phyloP scores from a whole-genome alignment of 2,888 invertebrate species.

The Drepana falcataria region DNA sequence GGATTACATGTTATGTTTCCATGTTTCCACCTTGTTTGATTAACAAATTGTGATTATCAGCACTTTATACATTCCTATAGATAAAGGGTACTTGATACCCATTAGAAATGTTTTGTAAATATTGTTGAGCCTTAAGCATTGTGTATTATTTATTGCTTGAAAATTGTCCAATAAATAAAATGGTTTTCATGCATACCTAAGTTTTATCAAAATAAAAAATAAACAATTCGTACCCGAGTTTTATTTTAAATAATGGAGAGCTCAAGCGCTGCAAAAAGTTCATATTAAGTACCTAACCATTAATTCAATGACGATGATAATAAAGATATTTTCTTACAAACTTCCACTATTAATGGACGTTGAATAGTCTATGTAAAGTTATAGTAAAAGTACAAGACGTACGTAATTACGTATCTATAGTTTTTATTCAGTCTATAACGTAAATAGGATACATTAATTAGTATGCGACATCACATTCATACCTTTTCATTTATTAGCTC shows the following conservation, averaged over 20 bases:
- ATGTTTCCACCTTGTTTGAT: slow-evolving; percentile 4
- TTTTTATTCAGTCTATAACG: no score
- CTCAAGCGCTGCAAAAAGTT: not conserved
- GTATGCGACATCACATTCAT: no score
- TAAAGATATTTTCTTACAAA: no score
- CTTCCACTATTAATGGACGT: no score
- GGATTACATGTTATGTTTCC: slow-evolving; percentile 1
- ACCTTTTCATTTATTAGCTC: no score
- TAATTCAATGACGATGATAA: no score
- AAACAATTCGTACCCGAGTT: slow-evolving; percentile 9
- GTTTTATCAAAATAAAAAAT: slow-evolving; percentile 30
- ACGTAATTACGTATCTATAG: no score
- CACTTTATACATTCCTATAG: slow-evolving; percentile 10
- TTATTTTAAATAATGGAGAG: not conserved
- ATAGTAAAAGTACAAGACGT: no score
- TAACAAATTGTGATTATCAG: no score
- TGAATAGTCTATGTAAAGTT: no score
- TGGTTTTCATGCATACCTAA: slow-evolving; percentile 47
- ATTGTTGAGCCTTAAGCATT: slow-evolving; percentile 52
- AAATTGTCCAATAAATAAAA: slow-evolving; percentile 25
- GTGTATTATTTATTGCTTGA: slow-evolving; percentile 67
- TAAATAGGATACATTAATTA: no score
- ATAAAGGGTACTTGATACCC: slow-evolving; percentile 9
- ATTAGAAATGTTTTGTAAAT: slow-evolving; percentile 47
- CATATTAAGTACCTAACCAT: not conserved